phyloP scores from a whole-genome alignment of 2,113 vertebrate species.

The Bagarius yarrelli region DNA sequence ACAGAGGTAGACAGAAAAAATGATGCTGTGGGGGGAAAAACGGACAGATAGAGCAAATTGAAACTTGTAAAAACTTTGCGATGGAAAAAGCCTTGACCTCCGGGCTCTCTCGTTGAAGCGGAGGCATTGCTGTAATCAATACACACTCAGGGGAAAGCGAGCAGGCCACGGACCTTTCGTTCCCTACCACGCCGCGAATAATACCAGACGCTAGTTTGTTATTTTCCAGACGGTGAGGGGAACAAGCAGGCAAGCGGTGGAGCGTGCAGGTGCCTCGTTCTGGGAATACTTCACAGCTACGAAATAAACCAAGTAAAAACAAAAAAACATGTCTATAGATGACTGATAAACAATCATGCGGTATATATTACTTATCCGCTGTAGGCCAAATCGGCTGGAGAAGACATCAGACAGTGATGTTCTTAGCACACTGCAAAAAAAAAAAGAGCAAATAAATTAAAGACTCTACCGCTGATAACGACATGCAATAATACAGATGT shows the following conservation, averaged over 20 bases:
- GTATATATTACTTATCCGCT: constrained; percentile 41
- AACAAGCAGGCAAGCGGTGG: constrained; percentile 71
- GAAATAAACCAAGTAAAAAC: constrained; percentile 43
- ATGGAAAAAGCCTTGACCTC: constrained; percentile 76
- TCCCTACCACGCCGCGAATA: constrained; percentile 73
- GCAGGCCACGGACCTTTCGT: constrained; percentile 74
- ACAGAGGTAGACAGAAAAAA: constrained; percentile 54
- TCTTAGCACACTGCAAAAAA: not conserved
- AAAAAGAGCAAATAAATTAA: not conserved
- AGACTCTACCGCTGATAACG: not conserved
- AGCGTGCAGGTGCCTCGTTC: constrained; percentile 56
- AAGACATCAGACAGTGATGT: not conserved
- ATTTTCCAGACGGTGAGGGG: constrained; percentile 71
- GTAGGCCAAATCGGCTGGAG: constrained; percentile 33
- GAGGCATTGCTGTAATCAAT: constrained; percentile 81
- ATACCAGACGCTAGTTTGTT: constrained; percentile 75
- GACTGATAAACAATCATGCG: constrained; percentile 40
- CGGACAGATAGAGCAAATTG: constrained; percentile 71
- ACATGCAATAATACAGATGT: too few species aligned
- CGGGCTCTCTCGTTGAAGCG: constrained; percentile 71
- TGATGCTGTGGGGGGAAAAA: constrained; percentile 38
- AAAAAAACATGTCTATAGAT: constrained; percentile 41
- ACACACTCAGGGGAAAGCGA: constrained; percentile 68
- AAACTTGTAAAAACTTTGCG: constrained; percentile 78
- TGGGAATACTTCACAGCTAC: constrained; percentile 52